Evolutionary conservation across 1,140 invertebrate genomes (phyloP).

Genomic region (Drosophila ercepeae): DNA sequence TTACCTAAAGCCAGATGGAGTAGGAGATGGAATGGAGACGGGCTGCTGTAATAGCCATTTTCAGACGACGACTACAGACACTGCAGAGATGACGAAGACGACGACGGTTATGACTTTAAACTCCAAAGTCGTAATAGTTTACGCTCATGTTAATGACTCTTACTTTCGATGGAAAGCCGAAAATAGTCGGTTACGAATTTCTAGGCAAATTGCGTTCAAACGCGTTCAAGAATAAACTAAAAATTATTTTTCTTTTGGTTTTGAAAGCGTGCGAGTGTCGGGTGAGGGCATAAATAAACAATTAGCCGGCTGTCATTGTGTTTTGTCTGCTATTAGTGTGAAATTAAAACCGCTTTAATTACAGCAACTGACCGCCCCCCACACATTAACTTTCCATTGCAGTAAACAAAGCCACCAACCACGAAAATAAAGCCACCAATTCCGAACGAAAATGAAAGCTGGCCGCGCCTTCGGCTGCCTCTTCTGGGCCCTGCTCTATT

Average conservation of each 20-base stretch:
- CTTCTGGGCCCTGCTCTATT: slow-evolving; percentile 75
- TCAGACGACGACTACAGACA: slow-evolving; percentile 37
- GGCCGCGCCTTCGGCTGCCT: slow-evolving; percentile 59
- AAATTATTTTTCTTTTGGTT: slow-evolving; percentile 21
- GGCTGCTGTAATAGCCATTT: slow-evolving; percentile 65
- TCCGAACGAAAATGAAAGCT: slow-evolving; percentile 69
- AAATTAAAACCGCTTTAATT: slow-evolving; percentile 63
- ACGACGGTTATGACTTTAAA: slow-evolving; percentile 27
- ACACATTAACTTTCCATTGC: slow-evolving; percentile 64
- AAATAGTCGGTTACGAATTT: slow-evolving; percentile 39
- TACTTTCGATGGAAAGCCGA: slow-evolving; percentile 65
- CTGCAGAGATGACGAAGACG: slow-evolving; percentile 26
- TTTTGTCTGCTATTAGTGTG: slow-evolving; percentile 15
- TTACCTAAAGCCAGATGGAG: slow-evolving; percentile 61
- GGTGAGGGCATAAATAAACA: slow-evolving; percentile 48
- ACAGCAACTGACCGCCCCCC: slow-evolving; percentile 61
- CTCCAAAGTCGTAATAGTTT: slow-evolving; percentile 61
- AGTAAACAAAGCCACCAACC: slow-evolving; percentile 37
- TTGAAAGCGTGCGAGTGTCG: slow-evolving; percentile 47
- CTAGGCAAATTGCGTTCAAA: slow-evolving; percentile 29
- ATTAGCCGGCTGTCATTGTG: slow-evolving; percentile 41
- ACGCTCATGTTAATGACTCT: slow-evolving; percentile 68
- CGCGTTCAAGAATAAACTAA: slow-evolving; percentile 46
- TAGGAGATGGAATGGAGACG: slow-evolving; percentile 17
- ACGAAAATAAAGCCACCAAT: slow-evolving; percentile 25